These are phyloP conservation scores for Eristalis intricaria DNA, from an alignment of 2,888 invertebrate genomes.

Conservation along the genomic window DNA sequence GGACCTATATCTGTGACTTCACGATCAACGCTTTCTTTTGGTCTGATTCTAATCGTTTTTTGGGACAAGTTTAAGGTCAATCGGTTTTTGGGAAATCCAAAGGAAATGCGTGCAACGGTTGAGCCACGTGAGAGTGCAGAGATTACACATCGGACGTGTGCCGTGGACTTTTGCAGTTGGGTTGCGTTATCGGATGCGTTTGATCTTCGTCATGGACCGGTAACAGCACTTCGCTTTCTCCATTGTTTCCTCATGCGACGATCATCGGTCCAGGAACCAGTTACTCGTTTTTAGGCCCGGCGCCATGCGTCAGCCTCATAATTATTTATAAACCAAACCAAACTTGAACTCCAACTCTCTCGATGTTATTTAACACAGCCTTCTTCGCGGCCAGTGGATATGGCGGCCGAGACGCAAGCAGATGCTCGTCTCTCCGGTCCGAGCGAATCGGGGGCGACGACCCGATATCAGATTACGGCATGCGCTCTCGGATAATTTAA, in stretches of 20 bases:
- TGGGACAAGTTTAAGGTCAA: not conserved
- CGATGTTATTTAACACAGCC: conserved; percentile 40
- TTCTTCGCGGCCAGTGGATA: conserved; percentile 2
- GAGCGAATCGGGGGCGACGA: conserved; percentile 45
- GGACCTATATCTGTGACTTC: not conserved
- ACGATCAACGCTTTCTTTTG: conserved; percentile 24
- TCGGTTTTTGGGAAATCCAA: not conserved
- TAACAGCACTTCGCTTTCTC: not conserved
- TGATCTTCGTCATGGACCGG: not conserved
- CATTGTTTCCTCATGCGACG: not conserved
- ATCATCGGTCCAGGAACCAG: not conserved
- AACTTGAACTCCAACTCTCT: conserved; percentile 20
- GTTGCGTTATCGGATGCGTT: not conserved
- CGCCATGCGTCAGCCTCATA: conserved; percentile 7
- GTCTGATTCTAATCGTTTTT: not conserved
- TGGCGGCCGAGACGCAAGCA: conserved; percentile 24
- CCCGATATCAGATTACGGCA: conserved; percentile 66
- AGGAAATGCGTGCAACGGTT: not conserved
- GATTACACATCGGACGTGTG: not conserved
- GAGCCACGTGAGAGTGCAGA: not conserved
- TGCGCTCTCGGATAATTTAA: conserved; percentile 52
- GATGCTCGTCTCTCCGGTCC: conserved; percentile 10
- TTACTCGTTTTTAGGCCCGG: not conserved
- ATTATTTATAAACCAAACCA: conserved; percentile 39
- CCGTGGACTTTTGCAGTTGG: not conserved